Evolutionary conservation across 2,113 vertebrate genomes (phyloP).

Genomic region (Rhinichthys klamathensis): DNA sequence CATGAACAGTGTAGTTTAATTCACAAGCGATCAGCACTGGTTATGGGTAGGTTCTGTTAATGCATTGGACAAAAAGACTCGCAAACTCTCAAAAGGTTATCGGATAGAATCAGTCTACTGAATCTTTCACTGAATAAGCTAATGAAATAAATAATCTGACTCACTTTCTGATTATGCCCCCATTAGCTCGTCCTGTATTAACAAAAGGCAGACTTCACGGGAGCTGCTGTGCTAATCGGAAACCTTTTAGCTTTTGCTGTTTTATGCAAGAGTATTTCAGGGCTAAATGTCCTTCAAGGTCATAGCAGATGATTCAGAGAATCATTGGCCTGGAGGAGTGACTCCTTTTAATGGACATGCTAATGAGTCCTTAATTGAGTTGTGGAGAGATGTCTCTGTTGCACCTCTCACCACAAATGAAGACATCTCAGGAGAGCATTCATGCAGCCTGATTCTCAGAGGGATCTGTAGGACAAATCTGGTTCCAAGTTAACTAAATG

Average conservation of each 20-base stretch:
- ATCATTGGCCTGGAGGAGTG: constrained; percentile 3
- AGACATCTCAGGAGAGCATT: constrained; percentile 3
- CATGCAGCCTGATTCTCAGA: background rate
- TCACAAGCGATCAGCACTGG: background rate
- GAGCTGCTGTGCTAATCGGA: background rate
- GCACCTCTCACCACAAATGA: constrained; percentile 6
- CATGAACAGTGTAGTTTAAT: background rate
- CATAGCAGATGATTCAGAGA: constrained; percentile 21
- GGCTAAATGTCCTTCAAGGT: constrained; percentile 21
- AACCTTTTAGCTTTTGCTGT: background rate
- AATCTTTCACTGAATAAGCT: background rate
- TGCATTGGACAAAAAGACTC: background rate
- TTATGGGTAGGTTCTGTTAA: background rate
- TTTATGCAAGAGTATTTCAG: background rate
- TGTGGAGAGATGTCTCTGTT: constrained; percentile 22
- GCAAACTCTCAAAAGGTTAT: background rate
- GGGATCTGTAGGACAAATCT: constrained; percentile 12
- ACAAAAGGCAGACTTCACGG: background rate
- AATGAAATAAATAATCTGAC: background rate
- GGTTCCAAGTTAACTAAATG: background rate
- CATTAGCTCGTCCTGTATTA: background rate
- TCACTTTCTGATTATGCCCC: background rate
- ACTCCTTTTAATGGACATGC: constrained; percentile 37
- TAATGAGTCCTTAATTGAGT: constrained; percentile 54
- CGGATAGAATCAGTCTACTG: background rate